Evolutionary conservation across 2,797 vertebrate genomes (phyloP).

Genomic region (Bufotes viridis): DNA sequence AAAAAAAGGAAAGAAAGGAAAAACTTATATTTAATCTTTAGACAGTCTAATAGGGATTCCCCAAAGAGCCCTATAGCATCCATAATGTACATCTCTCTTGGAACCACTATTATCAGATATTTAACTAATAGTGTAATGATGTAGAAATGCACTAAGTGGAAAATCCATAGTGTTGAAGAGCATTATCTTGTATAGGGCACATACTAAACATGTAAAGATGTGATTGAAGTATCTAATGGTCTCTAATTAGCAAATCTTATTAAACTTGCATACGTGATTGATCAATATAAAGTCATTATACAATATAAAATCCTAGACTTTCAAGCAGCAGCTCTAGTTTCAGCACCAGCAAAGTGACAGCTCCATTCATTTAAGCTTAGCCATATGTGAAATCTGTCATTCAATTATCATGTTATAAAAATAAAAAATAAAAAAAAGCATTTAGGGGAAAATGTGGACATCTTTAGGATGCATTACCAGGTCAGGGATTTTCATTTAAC

Average conservation of each 20-base stretch:
- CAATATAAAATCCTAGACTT: not conserved
- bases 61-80: slow-evolving; percentile 63
- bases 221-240: not conserved
- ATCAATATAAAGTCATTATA: not conserved
- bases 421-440: not conserved
- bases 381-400: slow-evolving; percentile 34
- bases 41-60: slow-evolving; percentile 66
- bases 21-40: slow-evolving; percentile 53
- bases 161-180: slow-evolving; percentile 5
- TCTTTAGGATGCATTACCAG: slow-evolving; percentile 2
- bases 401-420: slow-evolving; percentile 15
- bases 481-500: slow-evolving; percentile 16
- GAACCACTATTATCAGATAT: slow-evolving; percentile 46
- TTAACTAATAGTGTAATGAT: slow-evolving; percentile 38
- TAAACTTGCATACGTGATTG: slow-evolving; percentile 16
- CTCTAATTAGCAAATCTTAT: not conserved
- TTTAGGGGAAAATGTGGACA: slow-evolving; percentile 26
- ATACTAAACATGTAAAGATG: not conserved
- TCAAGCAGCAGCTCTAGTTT: not conserved
- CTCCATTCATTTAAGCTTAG: slow-evolving; percentile 39
- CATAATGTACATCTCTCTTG: slow-evolving; percentile 44
- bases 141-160: slow-evolving; percentile 10
- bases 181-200: not conserved
- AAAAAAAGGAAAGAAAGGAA: slow-evolving; percentile 52
- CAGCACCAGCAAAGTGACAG: slow-evolving; percentile 55